Base-by-base conservation (phyloP, 2,113 vertebrate genomes). In the Serinus canaria region DNA sequence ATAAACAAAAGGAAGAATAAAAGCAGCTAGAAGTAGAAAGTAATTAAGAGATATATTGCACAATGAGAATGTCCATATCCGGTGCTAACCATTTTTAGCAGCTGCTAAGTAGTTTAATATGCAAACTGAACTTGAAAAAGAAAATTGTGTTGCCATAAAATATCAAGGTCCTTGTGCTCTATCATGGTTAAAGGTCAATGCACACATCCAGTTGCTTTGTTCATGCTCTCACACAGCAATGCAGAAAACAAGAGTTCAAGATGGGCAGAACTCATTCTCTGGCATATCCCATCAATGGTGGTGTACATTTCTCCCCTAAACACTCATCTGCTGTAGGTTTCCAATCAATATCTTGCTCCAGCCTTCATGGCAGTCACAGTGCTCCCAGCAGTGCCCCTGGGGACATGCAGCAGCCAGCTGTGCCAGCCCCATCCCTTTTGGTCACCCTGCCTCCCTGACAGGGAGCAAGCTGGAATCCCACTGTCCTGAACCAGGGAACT, bases 291-390 rank as follows among this genome's bases (percentile, higher is more conserved):
- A 30, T 33, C 56, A 15, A 0, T 3, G 25, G 15, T 12, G 30
- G 22, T 25, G 64, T 1, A n/a, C 21, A 1, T 44, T 56, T 44
- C 27, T 21, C 33, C 56, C 64, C 55, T 50, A 19, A 59, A 47
- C 2, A 2, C 28, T 18, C 20, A 12, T 6, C 39, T 72, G 58
- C 56, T 22, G n/a, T 0, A 28, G 21, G 25, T 79, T 90, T 31
- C 69, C 56, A 59, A 39, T 3, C 59, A 33, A 22, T 3, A 3
- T 0, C 6, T 27, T 43, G 81, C 77, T 67, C 43, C 83, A 74
- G 72, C 12, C 31, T 4, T 1, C 3, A 0, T 0, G 6, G 53
- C 23, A 9, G 0, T 7, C 19, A 0, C 2, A 5, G 41, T 15
- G 58, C n/a, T 47, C 18, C 37, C 73, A 27, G 52, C 70, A 46